phyloP scores from a whole-genome alignment of 2,113 vertebrate genomes.

The Rhodinocichla rosea region DNA sequence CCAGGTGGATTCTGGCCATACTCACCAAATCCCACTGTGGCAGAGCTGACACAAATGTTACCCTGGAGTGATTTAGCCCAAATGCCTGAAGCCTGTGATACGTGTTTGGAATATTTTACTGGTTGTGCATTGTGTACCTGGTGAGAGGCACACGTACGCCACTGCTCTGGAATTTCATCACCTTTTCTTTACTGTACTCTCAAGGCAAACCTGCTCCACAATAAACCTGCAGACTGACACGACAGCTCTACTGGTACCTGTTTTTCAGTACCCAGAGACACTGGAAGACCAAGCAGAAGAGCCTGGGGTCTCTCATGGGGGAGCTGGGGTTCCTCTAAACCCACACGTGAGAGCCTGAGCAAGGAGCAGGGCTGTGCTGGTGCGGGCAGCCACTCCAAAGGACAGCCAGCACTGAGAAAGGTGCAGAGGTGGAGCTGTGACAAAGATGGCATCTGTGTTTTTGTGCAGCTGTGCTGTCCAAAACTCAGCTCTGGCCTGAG shows the following conservation, averaged over 20 bases:
- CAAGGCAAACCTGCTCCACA: slow-evolving; percentile 54
- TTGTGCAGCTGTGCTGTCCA: not conserved
- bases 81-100: not conserved
- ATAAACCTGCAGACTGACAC: slow-evolving; percentile 67
- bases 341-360: not conserved
- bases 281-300: not conserved
- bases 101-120: not conserved
- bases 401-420: not conserved
- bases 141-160: not conserved
- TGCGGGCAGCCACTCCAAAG: accelerated
- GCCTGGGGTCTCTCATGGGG: not conserved
- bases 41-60: not conserved
- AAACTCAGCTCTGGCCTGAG: not conserved
- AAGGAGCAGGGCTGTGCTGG: not conserved
- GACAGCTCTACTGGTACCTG: slow-evolving; percentile 50
- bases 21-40: accelerated
- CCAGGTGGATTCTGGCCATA: not conserved
- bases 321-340: not conserved
- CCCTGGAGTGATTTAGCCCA: not conserved
- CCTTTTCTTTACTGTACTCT: slow-evolving; percentile 65
- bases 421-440: not conserved
- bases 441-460: not conserved
- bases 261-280: slow-evolving; percentile 39
- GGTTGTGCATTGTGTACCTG: not conserved
- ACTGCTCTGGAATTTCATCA: slow-evolving; percentile 42